Conservation (phyloP, 1,140 invertebrate species). For the Cydia strobilella region DNA sequence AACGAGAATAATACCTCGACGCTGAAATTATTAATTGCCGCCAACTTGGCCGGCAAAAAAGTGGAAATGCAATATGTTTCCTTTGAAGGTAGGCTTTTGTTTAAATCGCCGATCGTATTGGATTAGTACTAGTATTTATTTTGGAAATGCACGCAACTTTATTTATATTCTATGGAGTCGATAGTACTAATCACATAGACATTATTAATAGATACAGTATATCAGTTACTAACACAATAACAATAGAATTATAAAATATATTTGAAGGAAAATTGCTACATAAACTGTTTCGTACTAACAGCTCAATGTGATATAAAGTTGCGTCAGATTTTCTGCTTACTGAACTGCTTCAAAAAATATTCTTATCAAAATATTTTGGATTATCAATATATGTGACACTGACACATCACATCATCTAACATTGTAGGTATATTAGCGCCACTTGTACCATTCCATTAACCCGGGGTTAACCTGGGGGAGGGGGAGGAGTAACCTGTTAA, state of each 20-base stretch:
- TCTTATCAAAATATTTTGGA: background rate
- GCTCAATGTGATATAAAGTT: background rate
- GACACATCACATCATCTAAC: no score
- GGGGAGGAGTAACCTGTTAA: no score
- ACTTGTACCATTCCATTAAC: no score
- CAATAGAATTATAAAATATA: background rate
- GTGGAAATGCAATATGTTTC: constrained; percentile 79
- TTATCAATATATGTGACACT: no score
- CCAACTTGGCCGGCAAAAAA: constrained; percentile 81
- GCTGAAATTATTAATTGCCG: constrained; percentile 85
- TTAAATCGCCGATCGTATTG: background rate
- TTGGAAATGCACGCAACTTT: background rate
- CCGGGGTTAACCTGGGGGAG: no score
- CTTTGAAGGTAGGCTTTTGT: constrained; percentile 78
- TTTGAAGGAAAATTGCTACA: background rate
- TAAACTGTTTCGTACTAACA: background rate
- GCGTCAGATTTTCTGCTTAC: background rate
- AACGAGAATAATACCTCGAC: constrained; percentile 87
- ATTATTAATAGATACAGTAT: background rate
- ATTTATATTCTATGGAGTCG: background rate
- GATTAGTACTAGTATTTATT: background rate
- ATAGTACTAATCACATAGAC: background rate
- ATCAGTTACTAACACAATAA: background rate
- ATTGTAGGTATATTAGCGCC: no score
- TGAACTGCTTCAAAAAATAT: background rate